Evolutionary conservation across 1,140 invertebrate genomes (phyloP), one percentile per base, ranked within the genome.

Genomic region (Phortica variegata): DNA sequence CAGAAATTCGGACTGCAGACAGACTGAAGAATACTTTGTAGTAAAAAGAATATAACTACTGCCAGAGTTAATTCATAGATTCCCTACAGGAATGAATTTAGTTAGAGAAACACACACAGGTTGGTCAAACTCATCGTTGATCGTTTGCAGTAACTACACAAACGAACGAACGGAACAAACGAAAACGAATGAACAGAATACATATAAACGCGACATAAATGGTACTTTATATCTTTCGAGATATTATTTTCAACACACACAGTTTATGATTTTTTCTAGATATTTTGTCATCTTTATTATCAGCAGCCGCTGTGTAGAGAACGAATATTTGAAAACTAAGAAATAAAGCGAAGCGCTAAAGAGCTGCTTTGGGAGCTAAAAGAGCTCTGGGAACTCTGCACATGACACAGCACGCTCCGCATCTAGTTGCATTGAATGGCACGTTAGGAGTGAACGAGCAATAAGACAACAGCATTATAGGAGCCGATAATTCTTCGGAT

Each of bases 221-320:
- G 66, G 61, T 71, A 70, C 61, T 70, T 70, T 70, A 71, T 70
- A 66, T 70, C 66, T 65, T n/a, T 56, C 54, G 52, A 60, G 66
- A 61, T 66, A 66, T 70, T 62, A 70, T 65, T 70, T 70, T 65
- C 63, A 34, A 68, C 63, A 68, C 63, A 68, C 60, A 68, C 69
- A 60, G 65, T 69, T 69, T 69, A 69, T 69, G 65, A 69, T 69
- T 69, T 69, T 69, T 56, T 65, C 65, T 65, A 69, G 65, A 69
- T 69, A 69, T 69, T 69, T 69, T 69, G 65, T 69, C 65, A 69
- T 69, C 65, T 69, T 69, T 69, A 69, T 69, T 69, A 68, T 69
- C 65, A 68, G 58, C 46, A 21, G n/a, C 21, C 21, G 43, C 32
- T 29, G 26, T 43, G n/a, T n/a, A n/a, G n/a, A 21, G 43, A 44